Evolutionary conservation across 2,888 invertebrate species (phyloP).

Genomic region (Thecophora atra): DNA sequence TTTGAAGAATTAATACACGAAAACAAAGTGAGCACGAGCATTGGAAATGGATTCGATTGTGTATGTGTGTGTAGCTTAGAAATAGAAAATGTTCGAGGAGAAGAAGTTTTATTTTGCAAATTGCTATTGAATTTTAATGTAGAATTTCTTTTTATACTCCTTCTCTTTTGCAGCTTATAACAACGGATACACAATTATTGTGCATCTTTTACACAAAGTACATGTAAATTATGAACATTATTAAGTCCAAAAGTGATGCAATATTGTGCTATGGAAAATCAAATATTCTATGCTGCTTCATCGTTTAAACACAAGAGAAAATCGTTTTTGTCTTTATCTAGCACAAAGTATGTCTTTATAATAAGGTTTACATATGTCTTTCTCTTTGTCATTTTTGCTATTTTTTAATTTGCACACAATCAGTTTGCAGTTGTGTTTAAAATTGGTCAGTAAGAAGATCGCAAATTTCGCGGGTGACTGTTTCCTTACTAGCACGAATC

Average conservation of each 20-base stretch:
- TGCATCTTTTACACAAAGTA: not conserved
- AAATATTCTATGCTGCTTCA: conserved; percentile 17
- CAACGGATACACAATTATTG: not conserved
- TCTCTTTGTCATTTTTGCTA: conserved; percentile 25
- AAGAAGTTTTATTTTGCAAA: conserved; percentile 17
- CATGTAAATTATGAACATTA: no score
- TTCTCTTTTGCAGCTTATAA: conserved; percentile 11
- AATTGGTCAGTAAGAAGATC: conserved; percentile 95
- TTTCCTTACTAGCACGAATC: conserved; percentile 95
- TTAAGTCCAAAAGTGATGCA: not conserved
- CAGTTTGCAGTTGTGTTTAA: conserved; percentile 68
- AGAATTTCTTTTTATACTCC: not conserved
- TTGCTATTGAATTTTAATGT: not conserved
- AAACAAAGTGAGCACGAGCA: not conserved
- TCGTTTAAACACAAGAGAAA: not conserved
- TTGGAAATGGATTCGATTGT: not conserved
- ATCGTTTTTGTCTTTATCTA: conserved; percentile 28
- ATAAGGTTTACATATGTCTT: conserved; percentile 33
- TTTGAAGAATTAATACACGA: not conserved
- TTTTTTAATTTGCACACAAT: conserved; percentile 36
- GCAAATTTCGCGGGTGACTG: conserved; percentile 92
- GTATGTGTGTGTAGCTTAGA: conserved; percentile 11
- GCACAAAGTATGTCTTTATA: conserved; percentile 39
- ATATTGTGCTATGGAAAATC: conserved; percentile 33
- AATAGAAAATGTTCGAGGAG: conserved; percentile 28